phyloP scores from a whole-genome alignment of 2,797 vertebrate species.

The Crocidura indochinensis region DNA sequence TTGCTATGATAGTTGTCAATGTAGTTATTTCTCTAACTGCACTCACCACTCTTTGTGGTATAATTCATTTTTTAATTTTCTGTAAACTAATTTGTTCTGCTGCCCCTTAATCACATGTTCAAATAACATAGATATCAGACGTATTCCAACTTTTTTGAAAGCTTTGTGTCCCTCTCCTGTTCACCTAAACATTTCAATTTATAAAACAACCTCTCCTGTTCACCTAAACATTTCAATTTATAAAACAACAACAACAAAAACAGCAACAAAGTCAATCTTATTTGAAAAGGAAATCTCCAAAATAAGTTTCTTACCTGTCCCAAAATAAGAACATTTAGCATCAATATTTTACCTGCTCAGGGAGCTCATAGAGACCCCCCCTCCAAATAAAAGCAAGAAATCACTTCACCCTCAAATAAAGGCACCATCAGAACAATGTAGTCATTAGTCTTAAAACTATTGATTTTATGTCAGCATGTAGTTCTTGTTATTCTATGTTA shows the following conservation, averaged over 20 bases:
- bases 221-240: not conserved
- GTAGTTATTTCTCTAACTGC: too few relatives aligned
- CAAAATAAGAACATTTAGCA: slow-evolving; percentile 1
- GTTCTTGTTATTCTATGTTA: not conserved
- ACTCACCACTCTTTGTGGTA: too few relatives aligned
- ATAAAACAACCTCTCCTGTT: not conserved
- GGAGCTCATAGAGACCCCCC: not conserved
- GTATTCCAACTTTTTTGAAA: not conserved
- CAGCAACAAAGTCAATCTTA: not conserved
- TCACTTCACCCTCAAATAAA: not conserved
- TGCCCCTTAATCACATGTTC: not conserved
- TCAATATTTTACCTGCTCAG: not conserved
- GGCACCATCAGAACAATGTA: not conserved
- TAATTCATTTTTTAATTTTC: not conserved
- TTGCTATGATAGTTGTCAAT: too few relatives aligned
- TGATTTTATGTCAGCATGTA: not conserved
- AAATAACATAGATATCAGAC: not conserved
- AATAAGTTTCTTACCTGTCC: not conserved
- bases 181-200: too few relatives aligned
- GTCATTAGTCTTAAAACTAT: not conserved
- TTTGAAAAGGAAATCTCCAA: not conserved
- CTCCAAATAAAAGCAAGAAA: slow-evolving; percentile 33
- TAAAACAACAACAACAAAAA: not conserved
- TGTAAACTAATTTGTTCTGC: not conserved
- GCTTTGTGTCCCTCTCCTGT: not conserved